phyloP scores from a whole-genome alignment of 2,888 invertebrate species.

The Leptinotarsa haldemani region DNA sequence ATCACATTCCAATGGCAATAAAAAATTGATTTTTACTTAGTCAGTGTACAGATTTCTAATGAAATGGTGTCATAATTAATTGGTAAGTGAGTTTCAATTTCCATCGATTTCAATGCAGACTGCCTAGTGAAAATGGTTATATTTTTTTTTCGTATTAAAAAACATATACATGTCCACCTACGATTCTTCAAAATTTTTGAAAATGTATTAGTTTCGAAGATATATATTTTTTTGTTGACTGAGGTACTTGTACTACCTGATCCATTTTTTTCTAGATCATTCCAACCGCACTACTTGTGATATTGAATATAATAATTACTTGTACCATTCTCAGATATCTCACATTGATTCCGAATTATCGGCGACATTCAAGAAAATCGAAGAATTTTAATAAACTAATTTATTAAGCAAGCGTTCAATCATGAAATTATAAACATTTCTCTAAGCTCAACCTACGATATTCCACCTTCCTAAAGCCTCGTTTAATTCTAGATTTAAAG shows the following conservation, averaged over 20 bases:
- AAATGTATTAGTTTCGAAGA: too few species aligned
- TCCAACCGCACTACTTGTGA: too few species aligned
- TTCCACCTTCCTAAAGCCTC: conserved; percentile 57
- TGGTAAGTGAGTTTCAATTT: conserved; percentile 16
- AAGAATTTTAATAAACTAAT: conserved; percentile 12
- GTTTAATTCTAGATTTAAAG: conserved; percentile 58
- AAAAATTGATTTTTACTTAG: conserved; percentile 44
- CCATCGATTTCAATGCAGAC: too few species aligned
- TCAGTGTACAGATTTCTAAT: conserved; percentile 27
- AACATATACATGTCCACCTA: too few species aligned
- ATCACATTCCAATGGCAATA: conserved; percentile 42
- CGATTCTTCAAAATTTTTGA: too few species aligned
- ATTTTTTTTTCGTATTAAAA: too few species aligned
- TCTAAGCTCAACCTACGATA: conserved; percentile 57
- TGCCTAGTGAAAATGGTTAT: too few species aligned
- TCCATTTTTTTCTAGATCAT: too few species aligned
- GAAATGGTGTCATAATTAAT: conserved; percentile 13
- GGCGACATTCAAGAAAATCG: neutral
- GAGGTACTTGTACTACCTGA: too few species aligned
- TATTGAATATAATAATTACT: too few species aligned
- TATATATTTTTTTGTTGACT: too few species aligned
- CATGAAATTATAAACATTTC: conserved; percentile 50
- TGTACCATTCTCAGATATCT: neutral
- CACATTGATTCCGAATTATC: neutral
- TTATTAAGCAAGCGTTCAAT: conserved; percentile 8